These are phyloP conservation scores for Loriculus beryllinus DNA, from an alignment of 2,797 vertebrate species.

Conservation along the genomic window DNA sequence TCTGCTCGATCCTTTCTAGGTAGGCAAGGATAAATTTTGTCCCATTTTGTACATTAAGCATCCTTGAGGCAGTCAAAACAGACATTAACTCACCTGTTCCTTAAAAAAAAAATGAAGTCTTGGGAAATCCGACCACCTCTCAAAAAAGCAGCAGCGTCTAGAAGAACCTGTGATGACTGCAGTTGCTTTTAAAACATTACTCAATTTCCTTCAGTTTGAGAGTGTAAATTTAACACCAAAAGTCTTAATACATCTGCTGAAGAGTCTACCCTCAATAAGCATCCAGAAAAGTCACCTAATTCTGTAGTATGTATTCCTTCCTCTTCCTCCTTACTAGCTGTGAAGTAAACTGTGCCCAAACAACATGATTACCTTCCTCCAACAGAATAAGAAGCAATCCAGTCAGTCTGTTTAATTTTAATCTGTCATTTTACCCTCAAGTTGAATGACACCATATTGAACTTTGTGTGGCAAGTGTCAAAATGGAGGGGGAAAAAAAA, in stretches of 20 bases:
- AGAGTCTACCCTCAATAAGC: not conserved
- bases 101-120: not conserved
- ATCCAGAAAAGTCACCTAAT: not conserved
- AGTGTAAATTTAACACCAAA: not conserved
- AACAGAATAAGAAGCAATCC: not conserved
- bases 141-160: not conserved
- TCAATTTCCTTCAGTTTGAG: not conserved
- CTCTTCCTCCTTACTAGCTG: not conserved
- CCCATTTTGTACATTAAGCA: not conserved
- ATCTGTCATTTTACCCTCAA: not conserved
- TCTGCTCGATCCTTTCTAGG: not conserved
- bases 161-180: not conserved
- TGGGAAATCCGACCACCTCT: not conserved
- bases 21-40: not conserved
- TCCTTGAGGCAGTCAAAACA: not conserved
- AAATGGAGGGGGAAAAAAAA: not conserved
- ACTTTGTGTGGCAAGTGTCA: not conserved
- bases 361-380: not conserved
- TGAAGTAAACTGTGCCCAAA: not conserved
- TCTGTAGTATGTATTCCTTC: not conserved
- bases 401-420: not conserved
- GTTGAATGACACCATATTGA: not conserved
- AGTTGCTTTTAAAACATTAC: not conserved
- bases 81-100: not conserved
- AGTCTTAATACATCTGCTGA: not conserved